phyloP scores from a whole-genome alignment of 2,113 vertebrate genomes.

The Tympanuchus pallidicinctus region DNA sequence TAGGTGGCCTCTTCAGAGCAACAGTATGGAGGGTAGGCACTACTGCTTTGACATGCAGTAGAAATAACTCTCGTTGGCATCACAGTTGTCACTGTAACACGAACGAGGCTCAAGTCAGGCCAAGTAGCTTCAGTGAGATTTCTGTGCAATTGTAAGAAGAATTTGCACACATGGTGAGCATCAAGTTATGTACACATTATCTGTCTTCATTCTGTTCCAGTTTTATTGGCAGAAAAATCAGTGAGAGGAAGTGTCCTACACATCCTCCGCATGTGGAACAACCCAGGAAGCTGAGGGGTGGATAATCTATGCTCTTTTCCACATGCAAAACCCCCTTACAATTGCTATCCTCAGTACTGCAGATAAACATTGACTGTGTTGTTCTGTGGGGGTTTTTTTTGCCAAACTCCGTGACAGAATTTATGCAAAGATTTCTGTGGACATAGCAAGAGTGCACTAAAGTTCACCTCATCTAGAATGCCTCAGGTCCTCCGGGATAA shows the following conservation, averaged over 20 bases:
- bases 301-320: neutral
- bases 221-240: constrained; percentile 32
- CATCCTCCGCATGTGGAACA: neutral
- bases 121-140: constrained; percentile 54
- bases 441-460: neutral
- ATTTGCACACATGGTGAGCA: constrained; percentile 7
- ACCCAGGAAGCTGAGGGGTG: neutral
- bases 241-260: neutral
- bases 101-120: constrained; percentile 29
- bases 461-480: neutral
- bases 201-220: neutral
- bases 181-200: neutral
- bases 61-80: constrained; percentile 47
- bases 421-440: neutral
- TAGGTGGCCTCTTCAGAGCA: neutral
- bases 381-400: neutral
- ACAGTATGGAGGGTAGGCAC: neutral
- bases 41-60: neutral
- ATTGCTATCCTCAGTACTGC: neutral
- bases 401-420: neutral
- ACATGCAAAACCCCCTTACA: rapidly evolving
- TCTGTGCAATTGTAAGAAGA: constrained; percentile 42
- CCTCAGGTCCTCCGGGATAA: constrained; percentile 55
- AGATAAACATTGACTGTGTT: neutral
- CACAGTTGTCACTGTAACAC: neutral